Percentiles rank a stretch among this genome's conserved stretches.
Conservation (phyloP, 2,797 vertebrate genomes). For the Alca torda region DNA sequence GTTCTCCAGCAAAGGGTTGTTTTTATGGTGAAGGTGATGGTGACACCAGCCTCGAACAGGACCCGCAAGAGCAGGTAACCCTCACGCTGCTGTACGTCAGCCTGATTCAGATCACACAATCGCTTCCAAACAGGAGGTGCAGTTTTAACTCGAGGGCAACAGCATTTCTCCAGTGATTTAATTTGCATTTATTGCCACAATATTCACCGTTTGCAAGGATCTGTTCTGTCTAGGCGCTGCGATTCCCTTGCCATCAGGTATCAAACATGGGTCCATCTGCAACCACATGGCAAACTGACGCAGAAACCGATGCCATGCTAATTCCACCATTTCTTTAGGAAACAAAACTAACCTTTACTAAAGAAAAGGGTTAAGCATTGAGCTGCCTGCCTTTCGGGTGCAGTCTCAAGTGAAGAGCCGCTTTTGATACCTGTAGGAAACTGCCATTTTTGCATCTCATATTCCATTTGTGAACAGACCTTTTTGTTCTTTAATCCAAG, state of each 20-base stretch:
- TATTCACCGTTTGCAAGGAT: neutral
- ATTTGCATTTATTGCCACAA: neutral
- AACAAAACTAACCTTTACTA: neutral
- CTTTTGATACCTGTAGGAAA: conserved; percentile 37
- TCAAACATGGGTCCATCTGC: neutral
- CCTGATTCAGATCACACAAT: neutral
- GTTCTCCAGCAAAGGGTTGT: neutral
- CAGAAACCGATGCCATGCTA: neutral
- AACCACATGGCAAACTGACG: neutral
- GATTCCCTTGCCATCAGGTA: neutral
- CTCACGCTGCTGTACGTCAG: neutral
- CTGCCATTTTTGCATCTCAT: conserved; percentile 17
- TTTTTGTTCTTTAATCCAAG: conserved; percentile 52
- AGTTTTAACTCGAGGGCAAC: neutral
- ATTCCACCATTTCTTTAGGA: neutral
- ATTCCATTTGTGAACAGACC: conserved; percentile 39
- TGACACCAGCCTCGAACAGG: neutral
- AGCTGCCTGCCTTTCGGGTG: neutral
- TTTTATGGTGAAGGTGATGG: neutral
- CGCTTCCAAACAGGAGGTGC: neutral
- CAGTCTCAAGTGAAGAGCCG: neutral
- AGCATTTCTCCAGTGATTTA: neutral
- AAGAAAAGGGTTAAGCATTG: neutral
- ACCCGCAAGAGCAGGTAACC: neutral
- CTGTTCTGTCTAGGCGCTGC: neutral